Base-by-base conservation (phyloP, 2,888 invertebrate genomes). In the Melanostoma mellinum region DNA sequence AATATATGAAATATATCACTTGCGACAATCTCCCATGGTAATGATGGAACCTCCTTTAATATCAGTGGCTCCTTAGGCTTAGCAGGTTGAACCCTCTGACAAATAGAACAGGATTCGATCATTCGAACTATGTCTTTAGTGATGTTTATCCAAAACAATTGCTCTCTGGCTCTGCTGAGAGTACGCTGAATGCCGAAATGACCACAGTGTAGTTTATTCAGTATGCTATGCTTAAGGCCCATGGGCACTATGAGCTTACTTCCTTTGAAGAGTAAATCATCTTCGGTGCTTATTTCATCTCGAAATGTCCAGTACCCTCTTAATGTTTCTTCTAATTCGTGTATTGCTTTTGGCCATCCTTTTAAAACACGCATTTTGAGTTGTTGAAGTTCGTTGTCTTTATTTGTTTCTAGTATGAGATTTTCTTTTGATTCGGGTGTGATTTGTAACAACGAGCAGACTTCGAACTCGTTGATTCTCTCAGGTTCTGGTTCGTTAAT, bases 301-400 rank as follows among this genome's bases (percentile, higher is more conserved):
- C 76, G 68, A 63, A 80, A 85, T 56, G 72, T 79, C 65, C 76
- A 85, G 60, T 80, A 85, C 42, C 46, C 30, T 35, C 55, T 71
- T 67, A 78, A 61, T 44, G 35, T 53, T 60, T 46, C 42, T 52
- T 65, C 55, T 61, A 63, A 52, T 42, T 80, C 69, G 30, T 48
- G 6, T 52, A 81, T 73, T 50, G 60, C 65, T 58, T 67, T 56
- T 30, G 68, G 65, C 71, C 74, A 73, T 9, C 72, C 76, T 32
- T 55, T 55, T 6, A 55, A n/a, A 3, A 55, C 55, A 36, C 36
- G 6, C 38, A 38, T 20, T 55, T 55, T 8, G 20, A 55, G 38
- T 55, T 3, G 8, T 55, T 55, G 36, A 55, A 55, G 55, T 20
- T 55, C 38, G 6, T 20, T 55, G 6, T 55, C 55, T 2, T 20